Base-by-base conservation (phyloP, 2,113 vertebrate species). In the Sturnus vulgaris region DNA sequence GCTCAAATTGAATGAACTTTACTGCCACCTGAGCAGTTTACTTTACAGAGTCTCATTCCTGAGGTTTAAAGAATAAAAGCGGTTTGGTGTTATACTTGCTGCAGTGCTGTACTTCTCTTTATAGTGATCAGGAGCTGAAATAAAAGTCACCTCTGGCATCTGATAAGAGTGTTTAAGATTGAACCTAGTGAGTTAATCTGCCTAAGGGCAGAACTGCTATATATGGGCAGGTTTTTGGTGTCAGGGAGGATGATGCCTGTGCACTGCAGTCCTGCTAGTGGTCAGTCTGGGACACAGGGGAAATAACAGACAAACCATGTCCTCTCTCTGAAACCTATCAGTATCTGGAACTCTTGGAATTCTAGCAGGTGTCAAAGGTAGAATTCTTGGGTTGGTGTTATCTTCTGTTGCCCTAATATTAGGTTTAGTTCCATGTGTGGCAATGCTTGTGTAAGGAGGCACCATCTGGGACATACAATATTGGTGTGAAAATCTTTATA, bases 1-100 rank as follows among this genome's bases (percentile, higher is more conserved):
- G 19, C 23, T 90, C 65, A 56, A 83, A 95, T 47, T 69, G 64
- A 92, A 94, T 89, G 86, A 97, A 92, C 73, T 96, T 95, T 72
- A 96, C 91, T 96, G 93, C 93, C 90, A 93, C 95, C 95, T 96
- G 95, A 52, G 25, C 44, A 91, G 64, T 90, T 50, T 92, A 39
- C 78, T 92, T 92, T 87, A 85, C 61, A 92, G 16, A 81, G 7
- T 39, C 33, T 83, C 6, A 1, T 49, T 70, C 63, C 63, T 69
- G n/a, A 14, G 25, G 25, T 71, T 91, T 82, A 78, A 93, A 44
- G 33, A 93, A 92, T 40, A 80, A 72, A 85, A 65, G 4, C 1
- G 4, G 87, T 64, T 80, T 69, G 49, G 35, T 75, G 44, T 42
- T 81, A 83, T 94, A 72, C 63, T 91, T 88, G 55, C 33, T 83